Conservation (phyloP, 2,797 vertebrate species). For the Enteromius treurensis region DNA sequence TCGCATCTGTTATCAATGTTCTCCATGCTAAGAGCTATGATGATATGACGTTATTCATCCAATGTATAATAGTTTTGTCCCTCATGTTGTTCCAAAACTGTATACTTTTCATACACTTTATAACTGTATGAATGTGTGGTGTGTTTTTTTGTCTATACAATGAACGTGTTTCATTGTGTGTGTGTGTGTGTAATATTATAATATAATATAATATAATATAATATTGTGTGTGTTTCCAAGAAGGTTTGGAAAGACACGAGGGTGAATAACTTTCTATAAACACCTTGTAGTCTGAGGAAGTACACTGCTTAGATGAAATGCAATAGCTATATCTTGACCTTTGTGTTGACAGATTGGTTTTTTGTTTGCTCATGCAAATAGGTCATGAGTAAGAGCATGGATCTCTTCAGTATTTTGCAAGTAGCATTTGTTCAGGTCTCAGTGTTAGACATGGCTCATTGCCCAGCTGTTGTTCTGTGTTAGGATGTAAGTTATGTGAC, state of each 20-base stretch:
- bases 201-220: too few species aligned
- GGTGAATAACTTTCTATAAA: neutral
- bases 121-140: neutral
- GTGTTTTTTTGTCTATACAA: neutral
- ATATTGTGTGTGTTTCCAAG: neutral
- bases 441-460: neutral
- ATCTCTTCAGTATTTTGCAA: neutral
- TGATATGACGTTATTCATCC: slow-evolving; percentile 40
- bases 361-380: slow-evolving; percentile 23
- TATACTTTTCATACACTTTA: neutral
- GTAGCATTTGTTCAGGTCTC: neutral
- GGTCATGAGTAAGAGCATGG: neutral
- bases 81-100: neutral
- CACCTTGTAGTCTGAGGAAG: neutral
- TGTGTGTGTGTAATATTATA: too few species aligned
- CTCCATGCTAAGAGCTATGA: slow-evolving; percentile 1
- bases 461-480: neutral
- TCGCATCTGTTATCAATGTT: slow-evolving; percentile 42
- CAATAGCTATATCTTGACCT: neutral
- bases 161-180: neutral
- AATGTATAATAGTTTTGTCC: neutral
- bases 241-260: neutral
- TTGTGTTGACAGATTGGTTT: neutral
- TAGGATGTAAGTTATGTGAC: slow-evolving; percentile 2
- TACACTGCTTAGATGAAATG: neutral